These are phyloP conservation scores for Brachypteracias leptosomus DNA, from an alignment of 2,113 vertebrate species.

Conservation along the genomic window DNA sequence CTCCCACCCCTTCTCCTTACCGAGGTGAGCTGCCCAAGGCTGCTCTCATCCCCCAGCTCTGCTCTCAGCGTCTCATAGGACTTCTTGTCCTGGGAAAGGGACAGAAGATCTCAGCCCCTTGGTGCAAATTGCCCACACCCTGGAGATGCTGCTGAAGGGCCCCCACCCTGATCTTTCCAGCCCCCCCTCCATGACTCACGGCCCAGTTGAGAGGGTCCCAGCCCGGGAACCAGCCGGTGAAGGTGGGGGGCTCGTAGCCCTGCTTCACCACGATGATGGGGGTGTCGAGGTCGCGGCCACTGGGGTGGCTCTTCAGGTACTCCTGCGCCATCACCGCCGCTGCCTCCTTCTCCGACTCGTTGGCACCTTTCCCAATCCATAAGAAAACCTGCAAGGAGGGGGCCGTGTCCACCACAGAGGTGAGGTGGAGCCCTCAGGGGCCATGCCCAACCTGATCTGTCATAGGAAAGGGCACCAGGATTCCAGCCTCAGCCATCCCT, in stretches of 20 bases:
- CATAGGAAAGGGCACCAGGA: rapidly evolving
- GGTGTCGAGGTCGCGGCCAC: conserved; percentile 72
- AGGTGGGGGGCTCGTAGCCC: conserved; percentile 83
- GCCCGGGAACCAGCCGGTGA: conserved; percentile 87
- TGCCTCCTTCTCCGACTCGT: conserved; percentile 73
- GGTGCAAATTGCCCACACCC: background rate
- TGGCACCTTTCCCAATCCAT: conserved; percentile 82
- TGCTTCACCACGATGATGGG: conserved; percentile 86
- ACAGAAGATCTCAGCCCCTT: background rate
- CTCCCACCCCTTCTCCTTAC: conserved; percentile 15
- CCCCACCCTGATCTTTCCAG: background rate
- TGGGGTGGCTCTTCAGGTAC: conserved; percentile 81
- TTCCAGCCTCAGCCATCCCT: background rate
- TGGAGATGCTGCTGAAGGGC: rapidly evolving
- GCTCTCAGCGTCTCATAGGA: conserved; percentile 77
- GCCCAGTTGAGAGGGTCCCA: conserved; percentile 86
- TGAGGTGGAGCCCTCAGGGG: background rate
- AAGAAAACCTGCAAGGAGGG: conserved; percentile 77
- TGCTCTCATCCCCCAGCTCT: conserved; percentile 70
- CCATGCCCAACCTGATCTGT: rapidly evolving
- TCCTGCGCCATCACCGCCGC: conserved; percentile 77
- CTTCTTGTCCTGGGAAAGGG: conserved; percentile 72
- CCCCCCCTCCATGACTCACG: conserved; percentile 58
- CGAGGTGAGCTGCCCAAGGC: conserved; percentile 66
- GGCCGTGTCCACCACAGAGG: background rate